These are phyloP conservation scores for Artemia sinica DNA, from an alignment of 2,888 invertebrate genomes.

Conservation along the genomic window DNA sequence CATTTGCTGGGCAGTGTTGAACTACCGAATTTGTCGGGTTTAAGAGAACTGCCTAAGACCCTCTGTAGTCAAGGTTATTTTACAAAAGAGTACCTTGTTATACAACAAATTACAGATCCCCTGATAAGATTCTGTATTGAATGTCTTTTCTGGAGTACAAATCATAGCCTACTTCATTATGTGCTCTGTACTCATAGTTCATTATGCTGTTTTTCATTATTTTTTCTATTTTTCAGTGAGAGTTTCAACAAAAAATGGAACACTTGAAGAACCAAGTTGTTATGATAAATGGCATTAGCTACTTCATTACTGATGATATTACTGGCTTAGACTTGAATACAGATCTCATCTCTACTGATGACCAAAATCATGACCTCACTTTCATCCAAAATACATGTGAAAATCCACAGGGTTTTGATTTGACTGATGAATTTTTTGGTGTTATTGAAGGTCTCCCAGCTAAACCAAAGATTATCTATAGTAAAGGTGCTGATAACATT, in stretches of 20 bases:
- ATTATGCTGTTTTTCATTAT: no score
- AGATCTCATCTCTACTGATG: background rate
- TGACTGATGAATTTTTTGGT: conserved; percentile 9
- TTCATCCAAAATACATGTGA: conserved; percentile 5
- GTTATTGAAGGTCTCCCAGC: conserved; percentile 13
- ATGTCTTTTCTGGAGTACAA: no score
- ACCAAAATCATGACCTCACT: background rate
- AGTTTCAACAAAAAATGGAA: background rate
- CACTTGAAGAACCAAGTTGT: conserved; percentile 12
- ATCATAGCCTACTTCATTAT: no score
- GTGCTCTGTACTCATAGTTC: no score
- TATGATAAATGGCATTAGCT: conserved; percentile 7
- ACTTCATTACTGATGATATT: conserved; percentile 10
- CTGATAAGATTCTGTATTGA: no score
- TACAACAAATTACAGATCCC: no score
- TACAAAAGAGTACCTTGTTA: no score
- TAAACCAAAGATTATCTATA: background rate
- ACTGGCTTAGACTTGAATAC: background rate
- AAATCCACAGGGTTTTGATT: background rate
- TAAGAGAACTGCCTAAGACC: no score
- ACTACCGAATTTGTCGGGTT: no score
- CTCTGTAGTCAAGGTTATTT: no score
- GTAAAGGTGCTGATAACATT: background rate
- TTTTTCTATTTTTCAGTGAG: no score
- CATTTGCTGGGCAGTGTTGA: no score